A percentile compares a stretch with the other conserved stretches of the same genome.
phyloP scores from a whole-genome alignment of 1,140 invertebrate genomes.

The Drosophila chauvacae region DNA sequence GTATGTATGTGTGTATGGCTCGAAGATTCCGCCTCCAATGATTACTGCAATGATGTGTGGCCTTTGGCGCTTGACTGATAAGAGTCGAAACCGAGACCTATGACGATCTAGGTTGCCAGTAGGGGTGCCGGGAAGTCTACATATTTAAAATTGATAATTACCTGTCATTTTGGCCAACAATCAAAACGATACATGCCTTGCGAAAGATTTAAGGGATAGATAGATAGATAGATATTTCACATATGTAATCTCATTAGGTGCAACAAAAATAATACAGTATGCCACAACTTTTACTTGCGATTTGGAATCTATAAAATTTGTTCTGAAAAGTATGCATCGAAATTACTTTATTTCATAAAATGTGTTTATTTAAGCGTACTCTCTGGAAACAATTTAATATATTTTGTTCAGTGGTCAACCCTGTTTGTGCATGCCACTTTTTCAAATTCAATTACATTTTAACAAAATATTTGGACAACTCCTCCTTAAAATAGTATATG shows the following conservation, averaged over 20 bases:
- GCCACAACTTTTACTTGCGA: no score
- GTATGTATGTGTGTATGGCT: background rate
- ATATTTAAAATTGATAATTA: conserved; percentile 14
- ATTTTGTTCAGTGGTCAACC: background rate
- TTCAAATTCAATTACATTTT: no score
- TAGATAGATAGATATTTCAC: background rate
- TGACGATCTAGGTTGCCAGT: background rate
- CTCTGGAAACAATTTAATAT: background rate
- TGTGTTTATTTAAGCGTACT: background rate
- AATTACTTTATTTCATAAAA: background rate
- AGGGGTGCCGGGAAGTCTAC: conserved; percentile 19
- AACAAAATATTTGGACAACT: background rate
- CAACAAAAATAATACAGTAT: background rate
- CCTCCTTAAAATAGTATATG: no score
- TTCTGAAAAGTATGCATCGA: background rate
- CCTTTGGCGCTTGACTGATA: conserved; percentile 41
- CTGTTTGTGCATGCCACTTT: no score
- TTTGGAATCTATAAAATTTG: background rate
- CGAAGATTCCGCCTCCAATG: conserved; percentile 12
- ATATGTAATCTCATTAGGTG: background rate
- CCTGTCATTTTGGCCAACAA: conserved; percentile 3
- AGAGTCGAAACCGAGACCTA: conserved; percentile 24
- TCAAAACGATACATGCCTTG: background rate
- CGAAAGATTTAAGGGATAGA: background rate
- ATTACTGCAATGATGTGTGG: conserved; percentile 29